Evolutionary conservation across 2,797 vertebrate species (phyloP).

Genomic region (Enteromius thamalakanensis): DNA sequence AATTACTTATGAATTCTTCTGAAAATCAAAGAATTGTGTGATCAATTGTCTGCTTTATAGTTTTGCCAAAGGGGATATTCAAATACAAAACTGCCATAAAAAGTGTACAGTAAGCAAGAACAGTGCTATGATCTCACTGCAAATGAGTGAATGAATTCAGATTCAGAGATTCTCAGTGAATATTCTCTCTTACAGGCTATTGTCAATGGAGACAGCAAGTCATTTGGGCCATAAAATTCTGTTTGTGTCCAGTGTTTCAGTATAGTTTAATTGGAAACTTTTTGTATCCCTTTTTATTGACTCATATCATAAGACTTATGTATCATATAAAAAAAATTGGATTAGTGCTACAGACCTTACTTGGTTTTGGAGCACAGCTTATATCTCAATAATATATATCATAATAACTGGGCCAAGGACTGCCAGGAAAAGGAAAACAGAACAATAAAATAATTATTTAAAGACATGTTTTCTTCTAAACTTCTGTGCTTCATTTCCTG

Average conservation of each 20-base stretch:
- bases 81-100: not conserved
- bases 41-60: not conserved
- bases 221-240: not conserved
- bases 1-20: not conserved
- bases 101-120: not conserved
- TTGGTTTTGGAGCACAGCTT: not conserved
- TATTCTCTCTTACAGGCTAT: not conserved
- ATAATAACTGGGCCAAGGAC: not conserved
- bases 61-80: not conserved
- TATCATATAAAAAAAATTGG: not conserved
- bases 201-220: not conserved
- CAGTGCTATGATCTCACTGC: not conserved
- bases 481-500: conserved; percentile 2
- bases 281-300: not conserved
- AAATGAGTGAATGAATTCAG: not conserved
- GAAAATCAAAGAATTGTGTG: not conserved
- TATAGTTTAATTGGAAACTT: not conserved
- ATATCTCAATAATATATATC: not conserved
- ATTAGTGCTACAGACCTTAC: not conserved
- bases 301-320: not conserved
- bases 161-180: not conserved
- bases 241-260: not conserved
- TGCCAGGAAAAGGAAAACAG: conserved; percentile 27
- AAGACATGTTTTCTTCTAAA: conserved; percentile 30
- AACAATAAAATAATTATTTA: conserved; percentile 14